phyloP scores from a whole-genome alignment of 2,797 vertebrate species.

The Lemur catta region DNA sequence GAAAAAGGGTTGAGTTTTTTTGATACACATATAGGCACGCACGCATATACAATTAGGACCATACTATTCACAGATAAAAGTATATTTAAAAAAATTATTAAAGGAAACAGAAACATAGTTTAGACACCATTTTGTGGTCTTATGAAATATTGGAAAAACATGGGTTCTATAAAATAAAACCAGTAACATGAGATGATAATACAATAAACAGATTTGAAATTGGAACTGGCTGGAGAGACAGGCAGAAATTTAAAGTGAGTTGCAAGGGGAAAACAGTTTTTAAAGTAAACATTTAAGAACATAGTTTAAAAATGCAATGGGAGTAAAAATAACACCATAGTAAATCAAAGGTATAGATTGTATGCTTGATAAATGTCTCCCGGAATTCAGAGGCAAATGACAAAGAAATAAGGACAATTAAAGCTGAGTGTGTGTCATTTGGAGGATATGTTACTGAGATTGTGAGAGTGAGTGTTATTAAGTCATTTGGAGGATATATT shows the following conservation, averaged over 20 bases:
- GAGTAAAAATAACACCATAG: background rate
- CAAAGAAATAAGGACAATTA: background rate
- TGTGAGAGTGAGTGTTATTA: background rate
- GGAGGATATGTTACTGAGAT: background rate
- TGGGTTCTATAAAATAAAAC: slow-evolving; percentile 45
- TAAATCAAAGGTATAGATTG: background rate
- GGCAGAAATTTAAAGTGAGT: slow-evolving; percentile 58
- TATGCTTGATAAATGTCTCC: slow-evolving; percentile 22
- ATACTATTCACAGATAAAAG: background rate
- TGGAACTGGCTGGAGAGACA: slow-evolving; percentile 35
- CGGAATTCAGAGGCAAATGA: background rate
- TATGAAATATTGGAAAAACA: slow-evolving; percentile 59
- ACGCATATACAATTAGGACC: background rate
- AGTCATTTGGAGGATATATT: background rate
- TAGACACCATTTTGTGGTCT: slow-evolving; percentile 40
- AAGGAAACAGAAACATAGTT: slow-evolving; percentile 54
- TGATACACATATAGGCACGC: background rate
- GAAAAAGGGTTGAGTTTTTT: background rate
- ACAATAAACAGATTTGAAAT: slow-evolving; percentile 56
- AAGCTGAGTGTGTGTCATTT: background rate
- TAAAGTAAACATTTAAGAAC: slow-evolving; percentile 52
- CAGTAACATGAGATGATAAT: slow-evolving; percentile 61
- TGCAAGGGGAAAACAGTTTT: background rate
- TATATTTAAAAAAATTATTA: slow-evolving; percentile 25
- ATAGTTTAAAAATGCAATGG: slow-evolving; percentile 27